Evolutionary conservation across 2,113 vertebrate species (phyloP).

Genomic region (Macrotus californicus): DNA sequence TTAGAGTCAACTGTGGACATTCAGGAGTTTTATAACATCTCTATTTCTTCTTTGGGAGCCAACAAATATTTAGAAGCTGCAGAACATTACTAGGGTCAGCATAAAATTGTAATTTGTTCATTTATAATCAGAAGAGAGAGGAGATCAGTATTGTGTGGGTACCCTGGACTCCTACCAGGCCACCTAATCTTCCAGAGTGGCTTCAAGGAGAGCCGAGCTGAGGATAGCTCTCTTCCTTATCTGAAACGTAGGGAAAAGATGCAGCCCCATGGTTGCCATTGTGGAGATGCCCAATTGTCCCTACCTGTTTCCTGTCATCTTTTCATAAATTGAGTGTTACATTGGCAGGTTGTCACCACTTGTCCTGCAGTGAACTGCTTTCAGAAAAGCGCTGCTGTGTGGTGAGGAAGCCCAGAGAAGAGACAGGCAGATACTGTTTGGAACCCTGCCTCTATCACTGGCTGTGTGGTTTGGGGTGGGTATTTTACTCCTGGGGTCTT

Average conservation of each 20-base stretch:
- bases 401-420: background rate
- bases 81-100: background rate
- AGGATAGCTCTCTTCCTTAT: background rate
- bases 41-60: conserved; percentile 4
- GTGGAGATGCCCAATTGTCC: background rate
- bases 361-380: background rate
- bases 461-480: background rate
- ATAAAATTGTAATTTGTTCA: background rate
- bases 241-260: background rate
- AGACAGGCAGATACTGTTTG: background rate
- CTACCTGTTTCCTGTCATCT: background rate
- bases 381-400: background rate
- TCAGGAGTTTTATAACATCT: background rate
- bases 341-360: background rate
- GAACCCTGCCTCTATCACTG: background rate
- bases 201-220: background rate
- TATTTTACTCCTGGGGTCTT: background rate
- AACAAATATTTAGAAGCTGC: background rate
- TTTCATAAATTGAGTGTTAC: background rate
- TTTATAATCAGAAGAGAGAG: background rate
- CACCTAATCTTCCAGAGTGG: background rate
- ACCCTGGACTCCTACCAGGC: background rate
- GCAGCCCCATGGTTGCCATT: no score
- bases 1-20: background rate
- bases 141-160: background rate